A percentile compares a stretch with the other conserved stretches of the same genome.
These are phyloP conservation scores for Thaumatotibia leucotreta DNA, from an alignment of 1,140 invertebrate species.

Conservation along the genomic window DNA sequence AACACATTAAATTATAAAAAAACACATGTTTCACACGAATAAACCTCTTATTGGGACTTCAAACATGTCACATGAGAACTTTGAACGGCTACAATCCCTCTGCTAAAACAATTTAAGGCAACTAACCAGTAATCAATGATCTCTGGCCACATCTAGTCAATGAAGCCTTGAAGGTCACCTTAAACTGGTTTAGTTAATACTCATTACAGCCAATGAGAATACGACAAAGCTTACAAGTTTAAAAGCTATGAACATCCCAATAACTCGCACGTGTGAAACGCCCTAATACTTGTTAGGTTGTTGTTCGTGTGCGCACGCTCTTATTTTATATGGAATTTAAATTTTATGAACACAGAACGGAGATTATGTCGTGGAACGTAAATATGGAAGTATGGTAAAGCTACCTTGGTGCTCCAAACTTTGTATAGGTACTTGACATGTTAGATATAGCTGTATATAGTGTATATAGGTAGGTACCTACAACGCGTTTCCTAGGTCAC, in stretches of 20 bases:
- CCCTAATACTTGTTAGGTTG: conserved; percentile 7
- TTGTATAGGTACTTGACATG: no score
- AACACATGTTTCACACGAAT: not conserved
- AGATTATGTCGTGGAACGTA: not conserved
- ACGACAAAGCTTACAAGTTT: not conserved
- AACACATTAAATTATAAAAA: no score
- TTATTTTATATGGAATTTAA: conserved; percentile 9
- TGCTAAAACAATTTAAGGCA: not conserved
- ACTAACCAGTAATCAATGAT: not conserved
- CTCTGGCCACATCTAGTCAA: not conserved
- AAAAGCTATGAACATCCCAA: conserved; percentile 12
- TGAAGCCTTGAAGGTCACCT: not conserved
- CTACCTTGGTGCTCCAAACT: not conserved
- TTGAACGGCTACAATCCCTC: not conserved
- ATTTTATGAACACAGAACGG: not conserved
- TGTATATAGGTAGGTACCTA: no score
- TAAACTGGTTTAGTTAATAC: not conserved
- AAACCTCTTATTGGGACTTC: conserved; percentile 4
- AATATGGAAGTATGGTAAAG: not conserved
- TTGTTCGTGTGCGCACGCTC: not conserved
- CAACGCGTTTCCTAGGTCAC: no score
- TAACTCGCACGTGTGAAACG: conserved; percentile 5
- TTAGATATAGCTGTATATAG: no score
- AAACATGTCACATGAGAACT: not conserved
- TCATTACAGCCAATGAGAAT: not conserved